A percentile compares a stretch with the other conserved stretches of the same genome.
phyloP scores from a whole-genome alignment of 2,797 vertebrate genomes.

The Pterois miles region DNA sequence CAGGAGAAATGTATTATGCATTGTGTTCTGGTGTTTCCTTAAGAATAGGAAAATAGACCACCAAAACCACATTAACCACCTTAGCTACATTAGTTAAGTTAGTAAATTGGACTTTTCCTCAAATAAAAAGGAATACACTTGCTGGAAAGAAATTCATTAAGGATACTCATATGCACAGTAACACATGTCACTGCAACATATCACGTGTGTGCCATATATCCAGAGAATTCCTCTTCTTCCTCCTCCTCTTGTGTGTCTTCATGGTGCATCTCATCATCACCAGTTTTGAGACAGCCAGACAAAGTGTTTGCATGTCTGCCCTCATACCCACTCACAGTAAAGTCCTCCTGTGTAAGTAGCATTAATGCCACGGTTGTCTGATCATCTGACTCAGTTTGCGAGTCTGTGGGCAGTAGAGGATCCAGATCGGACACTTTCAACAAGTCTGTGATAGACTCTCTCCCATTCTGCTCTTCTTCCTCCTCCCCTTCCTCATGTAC shows the following conservation, averaged over 20 bases:
- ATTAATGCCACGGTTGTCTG: not conserved
- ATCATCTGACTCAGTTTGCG: not conserved
- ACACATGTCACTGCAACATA: not conserved
- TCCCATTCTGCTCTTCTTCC: conserved; percentile 7
- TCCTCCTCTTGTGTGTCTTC: conserved; percentile 19
- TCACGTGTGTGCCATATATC: conserved; percentile 45
- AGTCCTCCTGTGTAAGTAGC: not conserved
- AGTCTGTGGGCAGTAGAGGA: not conserved
- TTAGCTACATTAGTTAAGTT: not conserved
- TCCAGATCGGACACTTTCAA: not conserved
- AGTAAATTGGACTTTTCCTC: not conserved
- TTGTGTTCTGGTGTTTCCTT: not conserved
- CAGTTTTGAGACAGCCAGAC: not conserved
- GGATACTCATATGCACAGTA: not conserved
- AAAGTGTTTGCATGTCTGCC: not conserved
- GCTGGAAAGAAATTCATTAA: not conserved
- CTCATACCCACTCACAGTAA: not conserved
- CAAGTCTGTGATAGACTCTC: not conserved
- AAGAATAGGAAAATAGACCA: not conserved
- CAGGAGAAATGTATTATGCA: not conserved
- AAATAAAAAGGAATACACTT: not conserved
- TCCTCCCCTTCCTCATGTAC: not conserved
- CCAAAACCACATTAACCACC: not conserved
- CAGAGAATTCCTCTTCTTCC: conserved; percentile 10
- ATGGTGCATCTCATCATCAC: not conserved